Conservation (phyloP, 2,888 invertebrate genomes). For the Polydesmus complanatus region DNA sequence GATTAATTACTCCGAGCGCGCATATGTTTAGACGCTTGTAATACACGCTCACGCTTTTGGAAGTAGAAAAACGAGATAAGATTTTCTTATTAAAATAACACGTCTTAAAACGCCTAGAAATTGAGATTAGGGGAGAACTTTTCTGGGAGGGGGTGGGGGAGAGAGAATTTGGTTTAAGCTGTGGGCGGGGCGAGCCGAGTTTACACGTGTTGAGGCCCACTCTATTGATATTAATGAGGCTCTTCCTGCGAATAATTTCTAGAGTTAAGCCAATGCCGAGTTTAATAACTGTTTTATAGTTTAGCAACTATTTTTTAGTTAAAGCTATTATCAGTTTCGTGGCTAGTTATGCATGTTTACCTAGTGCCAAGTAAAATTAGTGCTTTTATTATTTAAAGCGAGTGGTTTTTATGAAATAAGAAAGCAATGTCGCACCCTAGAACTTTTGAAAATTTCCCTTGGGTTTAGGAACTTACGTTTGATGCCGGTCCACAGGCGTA, state of each 20-base stretch:
- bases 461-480: slow-evolving; percentile 21
- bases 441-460: background rate
- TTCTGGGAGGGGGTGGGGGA: no score
- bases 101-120: no score
- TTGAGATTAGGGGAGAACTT: no score
- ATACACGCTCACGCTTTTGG: background rate
- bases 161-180: no score
- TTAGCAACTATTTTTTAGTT: background rate
- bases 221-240: no score
- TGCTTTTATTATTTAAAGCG: background rate
- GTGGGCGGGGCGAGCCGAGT: no score
- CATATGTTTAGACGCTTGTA: background rate
- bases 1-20: background rate
- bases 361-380: no score
- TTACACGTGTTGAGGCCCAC: no score
- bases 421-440: background rate
- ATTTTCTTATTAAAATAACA: background rate
- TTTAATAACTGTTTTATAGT: background rate
- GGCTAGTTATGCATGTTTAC: no score
- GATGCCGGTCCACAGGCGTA: slow-evolving; percentile 23
- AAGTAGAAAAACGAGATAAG: background rate
- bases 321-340: no score
- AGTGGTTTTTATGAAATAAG: background rate
- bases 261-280: background rate
- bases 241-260: background rate